Evolutionary conservation across 2,797 vertebrate species (phyloP).

Genomic region (Tokudaia muenninki): DNA sequence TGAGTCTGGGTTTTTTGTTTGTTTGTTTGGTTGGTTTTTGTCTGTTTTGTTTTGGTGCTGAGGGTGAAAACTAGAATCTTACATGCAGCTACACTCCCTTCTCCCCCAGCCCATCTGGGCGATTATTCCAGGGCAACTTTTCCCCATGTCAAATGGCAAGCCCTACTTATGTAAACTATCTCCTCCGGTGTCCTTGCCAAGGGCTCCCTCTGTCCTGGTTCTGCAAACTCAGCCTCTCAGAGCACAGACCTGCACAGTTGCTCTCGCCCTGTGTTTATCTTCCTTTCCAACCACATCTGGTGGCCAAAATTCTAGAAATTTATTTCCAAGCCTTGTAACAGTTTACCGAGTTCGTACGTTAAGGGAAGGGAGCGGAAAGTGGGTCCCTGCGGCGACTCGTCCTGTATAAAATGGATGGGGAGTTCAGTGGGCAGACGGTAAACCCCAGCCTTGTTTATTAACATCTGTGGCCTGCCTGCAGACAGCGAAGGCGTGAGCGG

Average conservation of each 20-base stretch:
- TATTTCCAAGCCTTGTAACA: conserved; percentile 63
- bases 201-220: conserved; percentile 41
- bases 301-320: conserved; percentile 60
- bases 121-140: neutral
- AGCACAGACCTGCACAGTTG: neutral
- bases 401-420: conserved; percentile 13
- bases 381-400: conserved; percentile 61
- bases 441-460: conserved; percentile 68
- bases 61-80: neutral
- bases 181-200: neutral
- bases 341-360: neutral
- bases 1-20: neutral
- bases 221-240: conserved; percentile 76
- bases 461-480: conserved; percentile 77
- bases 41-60: neutral
- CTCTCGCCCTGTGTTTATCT: conserved; percentile 59
- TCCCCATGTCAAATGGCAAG: neutral
- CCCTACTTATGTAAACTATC: neutral
- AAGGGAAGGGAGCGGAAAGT: neutral
- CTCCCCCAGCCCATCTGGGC: neutral
- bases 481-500: conserved; percentile 73
- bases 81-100: neutral
- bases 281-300: conserved; percentile 73
- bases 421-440: conserved; percentile 55
- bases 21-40: neutral